A percentile compares a stretch with the other conserved stretches of the same genome.
Conservation (phyloP, 2,888 invertebrate genomes). For the Sipha maydis region DNA sequence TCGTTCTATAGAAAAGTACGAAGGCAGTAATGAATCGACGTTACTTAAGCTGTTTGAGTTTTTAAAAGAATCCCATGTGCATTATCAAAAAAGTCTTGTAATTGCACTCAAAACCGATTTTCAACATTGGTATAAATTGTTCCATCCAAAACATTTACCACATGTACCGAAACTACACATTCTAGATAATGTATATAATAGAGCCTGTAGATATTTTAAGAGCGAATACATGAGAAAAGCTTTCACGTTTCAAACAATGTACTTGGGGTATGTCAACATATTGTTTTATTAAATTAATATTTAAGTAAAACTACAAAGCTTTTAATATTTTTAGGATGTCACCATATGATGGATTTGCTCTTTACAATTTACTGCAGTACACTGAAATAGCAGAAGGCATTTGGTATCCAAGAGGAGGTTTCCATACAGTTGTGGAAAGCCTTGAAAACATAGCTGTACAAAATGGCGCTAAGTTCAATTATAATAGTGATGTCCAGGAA, state of each 20-base stretch:
- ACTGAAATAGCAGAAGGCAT: no score
- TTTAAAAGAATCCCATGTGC: conserved; percentile 48
- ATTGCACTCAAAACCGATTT: conserved; percentile 50
- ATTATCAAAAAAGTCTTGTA: conserved; percentile 39
- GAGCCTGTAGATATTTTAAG: conserved; percentile 54
- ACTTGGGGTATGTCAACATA: conserved; percentile 48
- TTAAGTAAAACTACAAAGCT: no score
- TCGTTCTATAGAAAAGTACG: conserved; percentile 47
- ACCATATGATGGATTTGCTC: no score
- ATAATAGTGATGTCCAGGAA: no score
- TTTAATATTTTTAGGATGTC: no score
- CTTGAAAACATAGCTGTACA: no score
- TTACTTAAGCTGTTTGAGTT: conserved; percentile 39
- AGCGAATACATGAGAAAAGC: conserved; percentile 57
- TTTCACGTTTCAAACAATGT: conserved; percentile 56
- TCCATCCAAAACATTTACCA: conserved; percentile 41
- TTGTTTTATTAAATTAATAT: no score
- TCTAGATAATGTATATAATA: conserved; percentile 44
- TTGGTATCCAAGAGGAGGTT: no score
- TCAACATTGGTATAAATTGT: conserved; percentile 53
- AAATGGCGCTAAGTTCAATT: no score
- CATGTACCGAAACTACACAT: conserved; percentile 35
- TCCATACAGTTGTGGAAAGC: no score
- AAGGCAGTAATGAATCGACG: conserved; percentile 27
- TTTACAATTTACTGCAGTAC: no score